Percentiles rank a stretch among this genome's conserved stretches.
Conservation (phyloP, 2,888 invertebrate species). For the Brachylomia viminalis region DNA sequence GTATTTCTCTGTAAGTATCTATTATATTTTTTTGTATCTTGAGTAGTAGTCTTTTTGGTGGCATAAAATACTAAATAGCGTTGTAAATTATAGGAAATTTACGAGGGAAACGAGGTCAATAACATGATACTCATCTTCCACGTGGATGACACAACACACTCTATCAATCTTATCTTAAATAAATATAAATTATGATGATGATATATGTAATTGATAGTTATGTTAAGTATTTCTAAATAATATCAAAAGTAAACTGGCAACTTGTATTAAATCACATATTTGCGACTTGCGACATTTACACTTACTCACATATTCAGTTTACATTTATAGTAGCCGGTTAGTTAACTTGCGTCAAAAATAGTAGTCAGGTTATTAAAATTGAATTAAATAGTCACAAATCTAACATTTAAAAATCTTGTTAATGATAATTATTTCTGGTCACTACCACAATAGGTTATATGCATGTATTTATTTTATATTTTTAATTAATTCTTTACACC, state of each 20-base stretch:
- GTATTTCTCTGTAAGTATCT: constrained; percentile 44
- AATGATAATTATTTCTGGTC: background rate
- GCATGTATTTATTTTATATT: too few species aligned
- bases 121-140: constrained; percentile 69
- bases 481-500: too few species aligned
- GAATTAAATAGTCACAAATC: constrained; percentile 2
- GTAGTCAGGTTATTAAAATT: background rate
- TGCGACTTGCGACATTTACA: background rate
- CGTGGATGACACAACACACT: constrained; percentile 67
- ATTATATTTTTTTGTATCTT: constrained; percentile 37
- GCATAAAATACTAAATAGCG: constrained; percentile 41
- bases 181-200: background rate
- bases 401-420: background rate
- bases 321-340: background rate
- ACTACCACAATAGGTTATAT: background rate
- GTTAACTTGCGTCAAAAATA: constrained; percentile 10
- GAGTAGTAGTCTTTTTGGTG: constrained; percentile 34
- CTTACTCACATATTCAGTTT: background rate
- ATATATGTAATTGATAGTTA: background rate
- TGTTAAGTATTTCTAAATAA: constrained; percentile 1
- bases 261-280: background rate
- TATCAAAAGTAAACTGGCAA: constrained; percentile 10
- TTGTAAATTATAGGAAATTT: constrained; percentile 50
- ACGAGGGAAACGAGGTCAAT: constrained; percentile 64
- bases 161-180: constrained; percentile 71